Evolutionary conservation across 1,140 invertebrate species (phyloP).

Genomic region (Coelopa frigida): DNA sequence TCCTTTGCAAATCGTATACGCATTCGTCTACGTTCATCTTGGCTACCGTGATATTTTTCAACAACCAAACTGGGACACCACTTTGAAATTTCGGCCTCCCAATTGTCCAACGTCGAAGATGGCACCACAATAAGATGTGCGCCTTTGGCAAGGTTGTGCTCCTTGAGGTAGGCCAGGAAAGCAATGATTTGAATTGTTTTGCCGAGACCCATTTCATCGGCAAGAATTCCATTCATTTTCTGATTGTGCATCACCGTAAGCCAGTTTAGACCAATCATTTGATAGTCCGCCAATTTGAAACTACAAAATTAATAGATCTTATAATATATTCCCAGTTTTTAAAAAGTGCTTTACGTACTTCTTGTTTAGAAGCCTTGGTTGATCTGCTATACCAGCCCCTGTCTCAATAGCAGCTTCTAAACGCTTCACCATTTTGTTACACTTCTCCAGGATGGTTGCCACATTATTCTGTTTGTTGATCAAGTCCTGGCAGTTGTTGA

Average conservation of each 20-base stretch:
- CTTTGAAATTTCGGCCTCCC: conserved; percentile 71
- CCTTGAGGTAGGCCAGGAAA: conserved; percentile 82
- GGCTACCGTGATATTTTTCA: conserved; percentile 80
- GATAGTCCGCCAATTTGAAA: conserved; percentile 74
- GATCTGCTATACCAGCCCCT: conserved; percentile 58
- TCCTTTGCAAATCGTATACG: conserved; percentile 69
- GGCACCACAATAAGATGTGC: conserved; percentile 89
- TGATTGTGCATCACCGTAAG: conserved; percentile 81
- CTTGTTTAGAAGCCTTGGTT: conserved; percentile 54
- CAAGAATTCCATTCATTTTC: conserved; percentile 88
- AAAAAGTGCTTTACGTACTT: conserved; percentile 40
- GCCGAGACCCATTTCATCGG: conserved; percentile 83
- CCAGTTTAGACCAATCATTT: conserved; percentile 93
- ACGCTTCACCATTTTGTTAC: conserved; percentile 59
- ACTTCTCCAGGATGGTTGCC: conserved; percentile 65
- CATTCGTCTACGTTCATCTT: conserved; percentile 72
- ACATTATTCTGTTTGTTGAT: conserved; percentile 63
- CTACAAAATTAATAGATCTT: conserved; percentile 34
- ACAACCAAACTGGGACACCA: conserved; percentile 81
- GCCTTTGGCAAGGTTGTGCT: conserved; percentile 57
- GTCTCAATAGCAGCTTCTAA: conserved; percentile 66
- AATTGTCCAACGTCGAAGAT: conserved; percentile 87
- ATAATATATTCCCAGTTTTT: neutral
- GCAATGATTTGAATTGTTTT: conserved; percentile 89
- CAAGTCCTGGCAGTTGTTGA: conserved; percentile 66